Base-by-base conservation (phyloP, 1,140 invertebrate species). In the Philaenus spumarius region DNA sequence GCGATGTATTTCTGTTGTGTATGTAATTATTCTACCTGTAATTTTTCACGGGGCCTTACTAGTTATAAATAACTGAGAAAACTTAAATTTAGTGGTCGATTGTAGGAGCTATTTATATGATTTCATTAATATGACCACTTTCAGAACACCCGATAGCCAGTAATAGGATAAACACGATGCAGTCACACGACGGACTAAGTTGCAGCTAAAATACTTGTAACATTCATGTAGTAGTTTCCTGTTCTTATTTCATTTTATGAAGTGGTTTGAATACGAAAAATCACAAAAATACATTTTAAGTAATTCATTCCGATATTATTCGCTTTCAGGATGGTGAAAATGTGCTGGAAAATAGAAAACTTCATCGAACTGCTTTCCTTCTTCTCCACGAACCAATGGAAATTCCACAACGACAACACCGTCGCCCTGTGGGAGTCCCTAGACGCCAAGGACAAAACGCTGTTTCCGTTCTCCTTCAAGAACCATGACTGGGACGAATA, bases 301-400 rank as follows among this genome's bases (percentile, higher is more conserved):
- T 30, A 30, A 30, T 30, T 3, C 26, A 30, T 30, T 30, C 3
- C 26, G 26, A 30, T 9, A 51, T 9, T 12, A 51, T 30, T 55
- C 39, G 34, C 22, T 72, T 72, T 20, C 66, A 78, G 76, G 71
- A 75, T 91, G 67, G 69, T 84, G 54, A 83, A 83, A 62, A 77
- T 86, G 17, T 89, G 91, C 67, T 77, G 78, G 48, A 90, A 87
- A 70, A 80, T 94, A 30, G 80, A 87, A 63, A 84, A 84, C 68
- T 87, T 90, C 39, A 75, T 55, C 0, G 23, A 58, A 14, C 55
- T 66, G 20, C 14, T 66, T 1, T 62, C 58, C 1, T 66, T 62
- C 40, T 66, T 66, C 19, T 40, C 51, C 9, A 61, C 56, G 14
- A 40, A 48, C 17, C 54, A 64, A 48, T 66, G 60, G 58, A 48